Evolutionary conservation across 2,113 vertebrate genomes (phyloP).

Genomic region (Tetrax tetrax): DNA sequence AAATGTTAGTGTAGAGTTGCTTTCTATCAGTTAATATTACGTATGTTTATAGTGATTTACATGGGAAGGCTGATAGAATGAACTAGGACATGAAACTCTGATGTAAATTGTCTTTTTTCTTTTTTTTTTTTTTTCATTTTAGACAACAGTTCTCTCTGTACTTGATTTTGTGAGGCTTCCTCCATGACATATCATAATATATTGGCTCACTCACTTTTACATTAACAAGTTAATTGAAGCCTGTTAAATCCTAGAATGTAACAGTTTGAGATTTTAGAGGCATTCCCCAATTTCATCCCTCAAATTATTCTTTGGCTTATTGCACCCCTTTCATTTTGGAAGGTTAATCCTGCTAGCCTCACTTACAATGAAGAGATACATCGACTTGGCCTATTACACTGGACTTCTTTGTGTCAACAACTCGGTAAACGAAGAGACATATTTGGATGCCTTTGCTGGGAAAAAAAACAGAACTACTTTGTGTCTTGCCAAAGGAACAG

Average conservation of each 20-base stretch:
- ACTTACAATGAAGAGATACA: neutral
- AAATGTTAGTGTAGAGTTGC: neutral
- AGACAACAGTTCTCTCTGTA: neutral
- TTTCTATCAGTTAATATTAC: neutral
- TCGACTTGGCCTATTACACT: neutral
- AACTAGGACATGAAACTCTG: neutral
- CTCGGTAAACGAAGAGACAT: neutral
- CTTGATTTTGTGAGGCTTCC: neutral
- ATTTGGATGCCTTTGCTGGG: neutral
- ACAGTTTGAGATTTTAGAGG: neutral
- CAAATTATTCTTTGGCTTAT: conserved; percentile 18
- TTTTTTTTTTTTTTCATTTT: neutral
- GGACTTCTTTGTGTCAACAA: neutral
- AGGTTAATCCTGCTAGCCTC: conserved; percentile 14
- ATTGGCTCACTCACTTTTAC: neutral
- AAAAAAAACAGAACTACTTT: neutral
- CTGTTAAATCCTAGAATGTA: neutral
- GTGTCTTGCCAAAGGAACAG: conserved; percentile 1
- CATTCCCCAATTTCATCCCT: neutral
- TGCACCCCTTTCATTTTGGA: conserved; percentile 30
- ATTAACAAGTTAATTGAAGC: neutral
- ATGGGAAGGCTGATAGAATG: neutral
- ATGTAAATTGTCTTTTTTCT: neutral
- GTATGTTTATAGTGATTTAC: neutral
- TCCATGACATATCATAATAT: neutral